Evolutionary conservation across 1,140 invertebrate species (phyloP), one percentile per base, ranked within the genome.

Genomic region (Amyelois transitella): DNA sequence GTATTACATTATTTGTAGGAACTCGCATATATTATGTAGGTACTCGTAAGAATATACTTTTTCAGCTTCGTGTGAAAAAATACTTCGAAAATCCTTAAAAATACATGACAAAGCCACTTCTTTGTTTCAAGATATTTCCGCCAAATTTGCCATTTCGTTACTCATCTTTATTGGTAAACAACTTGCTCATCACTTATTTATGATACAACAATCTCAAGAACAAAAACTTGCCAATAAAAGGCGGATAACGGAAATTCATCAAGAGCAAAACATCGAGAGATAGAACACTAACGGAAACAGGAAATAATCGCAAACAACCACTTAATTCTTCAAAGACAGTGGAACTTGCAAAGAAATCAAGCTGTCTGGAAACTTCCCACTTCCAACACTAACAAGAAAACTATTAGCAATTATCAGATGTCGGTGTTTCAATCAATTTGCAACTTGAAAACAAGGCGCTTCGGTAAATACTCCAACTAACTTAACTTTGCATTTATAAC

Each of bases 341-440:
- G 57, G 62, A 70, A 67, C 55, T 58, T 47, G 32, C 52, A 63
- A 66, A 66, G 63, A 66, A 66, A 69, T 69, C 60, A 68, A 70
- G 55, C 60, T 69, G 69, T 70, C 74, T 69, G 43, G 52, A 53
- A 82, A 79, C 71, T 79, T 73, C 51, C 52, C 62, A 66, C 66
- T 69, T 63, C 57, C 47, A 43, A 61, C 62, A 62, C 55, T 79
- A 83, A 81, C 72, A 75, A 79, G 77, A 77, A 78, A 79, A 77
- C 76, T 75, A 75, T 69, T 72, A 78, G 72, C 72, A 79, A 81
- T 83, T 81, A 81, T 79, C 76, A 76, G 72, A 65, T 62, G 72
- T 66, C 65, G 64, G 74, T 71, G 66, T 81, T 83, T 81, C 77
- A 81, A 81, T 79, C 76, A 79, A 79, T 74, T 83, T 76, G 69